These are phyloP conservation scores for Sebastes itinus DNA, from an alignment of 2,797 vertebrate genomes.

Conservation along the genomic window DNA sequence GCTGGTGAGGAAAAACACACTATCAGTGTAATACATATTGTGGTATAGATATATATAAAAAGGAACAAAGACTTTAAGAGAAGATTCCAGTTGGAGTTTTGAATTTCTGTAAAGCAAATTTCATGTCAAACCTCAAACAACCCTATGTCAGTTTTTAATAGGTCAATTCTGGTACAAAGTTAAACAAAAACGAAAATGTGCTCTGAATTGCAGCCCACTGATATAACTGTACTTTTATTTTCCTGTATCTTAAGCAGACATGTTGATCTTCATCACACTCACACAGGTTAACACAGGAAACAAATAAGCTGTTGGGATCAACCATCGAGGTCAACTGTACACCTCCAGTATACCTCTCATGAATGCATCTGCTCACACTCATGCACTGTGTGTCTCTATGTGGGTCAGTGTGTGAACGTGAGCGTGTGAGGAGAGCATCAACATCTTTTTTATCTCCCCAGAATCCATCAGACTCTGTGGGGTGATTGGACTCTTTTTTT, in stretches of 20 bases:
- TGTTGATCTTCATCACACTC: slow-evolving; percentile 21
- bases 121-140: neutral
- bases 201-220: neutral
- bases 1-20: neutral
- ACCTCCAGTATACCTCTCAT: neutral
- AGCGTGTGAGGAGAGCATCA: neutral
- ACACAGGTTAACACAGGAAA: slow-evolving; percentile 31
- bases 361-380: slow-evolving; percentile 17
- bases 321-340: slow-evolving; percentile 33
- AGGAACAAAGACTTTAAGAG: neutral
- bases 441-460: slow-evolving; percentile 10
- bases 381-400: slow-evolving; percentile 14
- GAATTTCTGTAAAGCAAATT: neutral
- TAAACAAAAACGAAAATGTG: neutral
- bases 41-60: neutral
- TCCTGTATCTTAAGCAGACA: neutral
- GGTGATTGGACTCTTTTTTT: neutral
- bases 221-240: too few species aligned
- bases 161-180: neutral
- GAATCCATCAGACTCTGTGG: slow-evolving; percentile 8
- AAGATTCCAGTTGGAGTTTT: neutral
- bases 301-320: slow-evolving; percentile 26
- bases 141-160: neutral
- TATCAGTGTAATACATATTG: neutral
- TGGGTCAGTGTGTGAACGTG: slow-evolving; percentile 44